A percentile compares a stretch with the other conserved stretches of the same genome.
These are phyloP conservation scores for Sebastes jordani DNA, from an alignment of 2,797 vertebrate genomes.

Conservation along the genomic window DNA sequence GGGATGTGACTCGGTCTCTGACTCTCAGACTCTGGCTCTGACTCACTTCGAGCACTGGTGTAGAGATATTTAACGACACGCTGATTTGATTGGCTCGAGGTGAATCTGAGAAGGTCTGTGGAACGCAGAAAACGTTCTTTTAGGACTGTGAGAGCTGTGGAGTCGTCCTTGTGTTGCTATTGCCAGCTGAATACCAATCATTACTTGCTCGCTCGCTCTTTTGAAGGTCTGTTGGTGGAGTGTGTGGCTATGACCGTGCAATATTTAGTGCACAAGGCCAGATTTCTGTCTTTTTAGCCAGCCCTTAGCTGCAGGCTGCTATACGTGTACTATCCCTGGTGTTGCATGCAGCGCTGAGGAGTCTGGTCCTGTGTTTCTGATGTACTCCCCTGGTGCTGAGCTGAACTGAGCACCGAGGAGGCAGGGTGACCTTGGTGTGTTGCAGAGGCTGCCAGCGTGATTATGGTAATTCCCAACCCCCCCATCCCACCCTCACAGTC, in stretches of 20 bases:
- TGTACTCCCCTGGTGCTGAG: slow-evolving; percentile 52
- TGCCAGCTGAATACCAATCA: slow-evolving; percentile 34
- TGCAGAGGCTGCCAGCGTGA: slow-evolving; percentile 59
- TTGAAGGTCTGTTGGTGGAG: neutral
- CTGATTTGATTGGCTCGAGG: slow-evolving; percentile 46
- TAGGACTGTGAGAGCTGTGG: neutral
- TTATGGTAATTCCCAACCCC: slow-evolving; percentile 70
- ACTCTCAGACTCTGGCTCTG: slow-evolving; percentile 25
- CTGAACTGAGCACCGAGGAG: slow-evolving; percentile 40
- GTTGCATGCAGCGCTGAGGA: neutral
- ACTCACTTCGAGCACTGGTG: slow-evolving; percentile 25
- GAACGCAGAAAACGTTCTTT: neutral
- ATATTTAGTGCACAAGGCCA: neutral
- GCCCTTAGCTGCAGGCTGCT: neutral
- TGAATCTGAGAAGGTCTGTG: slow-evolving; percentile 15
- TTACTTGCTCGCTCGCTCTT: neutral
- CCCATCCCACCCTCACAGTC: slow-evolving; percentile 43
- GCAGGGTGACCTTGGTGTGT: slow-evolving; percentile 76
- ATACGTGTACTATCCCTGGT: neutral
- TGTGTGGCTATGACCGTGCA: neutral
- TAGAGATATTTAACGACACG: slow-evolving; percentile 29
- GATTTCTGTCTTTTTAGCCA: slow-evolving; percentile 5
- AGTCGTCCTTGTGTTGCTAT: neutral
- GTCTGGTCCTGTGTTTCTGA: slow-evolving; percentile 46
- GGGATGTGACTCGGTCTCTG: slow-evolving; percentile 32